Base-by-base conservation (phyloP, 2,888 invertebrate species). In the Meteorus cinctellus region DNA sequence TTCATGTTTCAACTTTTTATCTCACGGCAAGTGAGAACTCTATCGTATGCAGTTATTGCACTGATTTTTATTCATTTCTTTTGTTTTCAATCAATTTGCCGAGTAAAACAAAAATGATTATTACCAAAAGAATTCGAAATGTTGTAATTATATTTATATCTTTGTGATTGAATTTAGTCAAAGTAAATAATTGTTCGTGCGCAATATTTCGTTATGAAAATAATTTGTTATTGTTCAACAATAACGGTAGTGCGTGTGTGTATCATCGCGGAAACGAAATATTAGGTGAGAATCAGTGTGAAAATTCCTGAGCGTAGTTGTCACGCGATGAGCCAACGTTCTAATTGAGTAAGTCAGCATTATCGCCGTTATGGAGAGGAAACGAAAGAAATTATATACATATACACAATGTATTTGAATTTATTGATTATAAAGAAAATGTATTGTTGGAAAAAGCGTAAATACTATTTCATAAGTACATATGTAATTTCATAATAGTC, bases 211-310 rank as follows among this genome's bases (percentile, higher is more conserved):
- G 19, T 24, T 19, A 8, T 55, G 19, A 36, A 65, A 65, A 34
- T 36, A 36, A 6, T 65, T 65, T 65, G 36, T 65, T 36, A 6
- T 78, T 48, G 70, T 77, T 77, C 71, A 74, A 78, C 72, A 74
- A 76, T 78, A 76, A 74, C 72, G 63, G 65, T 69, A 72, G 62
- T 10, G 8, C n/a, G 6, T 19, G 19, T 55, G 24, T 19, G 19
- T 19, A 8, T 4, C 8, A 12, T 41, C 6, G 48, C n/a, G 4
- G 8, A 55, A 55, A n/a, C n/a, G 10, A 55, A 55, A 19, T 55
- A 24, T 55, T 1, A 10, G 4, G 16, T 2, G n/a, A 48, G n/a
- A 48, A 48, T n/a, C 14, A n/a, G 6, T 55, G 5, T 19, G 55
- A 8, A 24, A 19, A 55, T 55, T 55, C 24, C n/a, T 55, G 24